Evolutionary conservation across 2,113 vertebrate species (phyloP).

Genomic region (Dicaeum eximium): DNA sequence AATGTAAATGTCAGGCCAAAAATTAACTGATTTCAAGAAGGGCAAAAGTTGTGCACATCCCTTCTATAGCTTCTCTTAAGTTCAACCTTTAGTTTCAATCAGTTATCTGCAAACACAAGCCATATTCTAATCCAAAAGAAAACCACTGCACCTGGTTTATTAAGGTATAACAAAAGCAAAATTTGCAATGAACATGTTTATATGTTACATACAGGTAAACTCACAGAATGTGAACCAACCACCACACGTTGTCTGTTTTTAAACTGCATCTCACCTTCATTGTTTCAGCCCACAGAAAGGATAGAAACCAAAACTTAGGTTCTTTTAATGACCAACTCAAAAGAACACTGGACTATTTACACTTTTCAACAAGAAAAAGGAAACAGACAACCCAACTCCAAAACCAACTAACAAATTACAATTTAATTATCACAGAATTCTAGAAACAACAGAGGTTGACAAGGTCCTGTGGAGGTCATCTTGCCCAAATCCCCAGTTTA

Average conservation of each 20-base stretch:
- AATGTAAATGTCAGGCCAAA: neutral
- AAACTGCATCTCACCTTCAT: neutral
- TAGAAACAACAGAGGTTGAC: neutral
- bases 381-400: accelerated
- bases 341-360: neutral
- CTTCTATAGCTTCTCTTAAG: neutral
- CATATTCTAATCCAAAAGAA: neutral
- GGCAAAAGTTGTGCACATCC: neutral
- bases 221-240: neutral
- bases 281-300: neutral
- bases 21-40: neutral
- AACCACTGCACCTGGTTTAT: neutral
- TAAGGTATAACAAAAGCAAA: neutral
- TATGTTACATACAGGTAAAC: neutral
- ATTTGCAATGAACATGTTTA: neutral
- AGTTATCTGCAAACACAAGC: neutral
- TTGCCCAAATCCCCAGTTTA: neutral
- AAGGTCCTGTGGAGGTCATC: neutral
- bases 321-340: neutral
- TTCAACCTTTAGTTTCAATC: neutral
- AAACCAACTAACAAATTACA: neutral
- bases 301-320: neutral
- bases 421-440: neutral
- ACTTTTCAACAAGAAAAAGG: neutral
- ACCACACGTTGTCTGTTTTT: neutral